Base-by-base conservation (phyloP, 1,140 invertebrate genomes). In the Papilio polyxenes region DNA sequence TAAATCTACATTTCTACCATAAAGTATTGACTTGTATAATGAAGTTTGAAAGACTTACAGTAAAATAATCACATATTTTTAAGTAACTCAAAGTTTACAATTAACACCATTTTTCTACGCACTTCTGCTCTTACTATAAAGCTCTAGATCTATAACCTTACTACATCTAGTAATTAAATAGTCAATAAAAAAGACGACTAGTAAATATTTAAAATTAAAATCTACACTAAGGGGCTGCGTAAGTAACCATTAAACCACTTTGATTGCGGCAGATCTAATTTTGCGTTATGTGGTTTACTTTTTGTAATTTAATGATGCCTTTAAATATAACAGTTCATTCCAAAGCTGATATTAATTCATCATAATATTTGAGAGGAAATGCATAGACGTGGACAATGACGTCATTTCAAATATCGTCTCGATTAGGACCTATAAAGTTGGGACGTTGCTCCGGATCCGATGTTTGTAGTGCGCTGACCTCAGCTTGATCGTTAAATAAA, bases 351-450 rank as follows among this genome's bases (percentile, higher is more conserved):
- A 49, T 75, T 49, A 13, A 49, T 20, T 75, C 59, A 53, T 83
- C 37, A 82, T 82, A 83, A 86, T 65, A 82, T 75, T 85, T 53
- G 77, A 89, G 76, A 85, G 87, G 86, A 89, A 90, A 89, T 81
- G 84, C 81, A 53, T 74, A 80, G 86, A 82, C 82, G 82, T 85
- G 89, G 90, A 92, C 89, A 88, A 82, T 85, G 86, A 87, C 83
- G 87, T 88, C 82, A 53, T 77, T 56, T 31, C 87, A 81, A 90
- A 90, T 88, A 87, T 86, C 89, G 90, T 86, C 89, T 90, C 90
- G 88, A 92, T 91, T 89, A 91, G 88, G 89, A 87, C 88, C 86
- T 83, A 92, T 91, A 91, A 92, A 92, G 82, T 87, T 82, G 82
- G 85, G 90, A 87, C 87, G 87, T 82, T 83, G 81, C 31, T 84